A percentile compares a stretch with the other conserved stretches of the same genome.
These are phyloP conservation scores for Oopsacas minuta DNA, from an alignment of 37 sponge, comb jelly and placozoan species.

Conservation along the genomic window DNA sequence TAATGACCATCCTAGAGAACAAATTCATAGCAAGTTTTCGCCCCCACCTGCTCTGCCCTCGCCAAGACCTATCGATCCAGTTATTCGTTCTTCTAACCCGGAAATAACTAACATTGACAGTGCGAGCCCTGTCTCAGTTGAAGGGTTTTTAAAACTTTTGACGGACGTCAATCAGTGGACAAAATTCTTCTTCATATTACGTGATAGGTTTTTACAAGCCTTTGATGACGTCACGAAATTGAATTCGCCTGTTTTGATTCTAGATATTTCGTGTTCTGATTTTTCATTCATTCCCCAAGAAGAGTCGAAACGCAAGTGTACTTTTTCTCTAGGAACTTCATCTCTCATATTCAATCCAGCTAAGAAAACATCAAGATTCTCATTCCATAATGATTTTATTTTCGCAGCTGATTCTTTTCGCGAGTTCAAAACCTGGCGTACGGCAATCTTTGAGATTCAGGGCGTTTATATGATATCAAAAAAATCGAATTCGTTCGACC, in stretches of 20 bases:
- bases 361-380: background rate
- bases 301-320: background rate
- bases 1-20: background rate
- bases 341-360: background rate
- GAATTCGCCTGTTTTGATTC: background rate
- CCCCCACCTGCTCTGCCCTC: background rate
- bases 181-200: slow-evolving; percentile 3
- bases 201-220: background rate
- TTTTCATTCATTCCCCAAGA: background rate
- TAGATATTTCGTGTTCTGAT: background rate
- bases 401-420: background rate
- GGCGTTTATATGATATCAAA: background rate
- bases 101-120: background rate
- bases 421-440: background rate
- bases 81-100: background rate
- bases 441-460: background rate
- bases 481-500: background rate
- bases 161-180: background rate
- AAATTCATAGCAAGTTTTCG: background rate
- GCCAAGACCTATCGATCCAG: background rate
- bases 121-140: background rate
- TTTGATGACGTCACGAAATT: background rate
- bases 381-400: background rate
- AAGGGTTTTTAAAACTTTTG: background rate
- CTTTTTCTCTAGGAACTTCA: background rate